Evolutionary conservation across 2,888 invertebrate genomes (phyloP), one percentile per base, ranked within the genome.

Genomic region (Tenodera sinensis): DNA sequence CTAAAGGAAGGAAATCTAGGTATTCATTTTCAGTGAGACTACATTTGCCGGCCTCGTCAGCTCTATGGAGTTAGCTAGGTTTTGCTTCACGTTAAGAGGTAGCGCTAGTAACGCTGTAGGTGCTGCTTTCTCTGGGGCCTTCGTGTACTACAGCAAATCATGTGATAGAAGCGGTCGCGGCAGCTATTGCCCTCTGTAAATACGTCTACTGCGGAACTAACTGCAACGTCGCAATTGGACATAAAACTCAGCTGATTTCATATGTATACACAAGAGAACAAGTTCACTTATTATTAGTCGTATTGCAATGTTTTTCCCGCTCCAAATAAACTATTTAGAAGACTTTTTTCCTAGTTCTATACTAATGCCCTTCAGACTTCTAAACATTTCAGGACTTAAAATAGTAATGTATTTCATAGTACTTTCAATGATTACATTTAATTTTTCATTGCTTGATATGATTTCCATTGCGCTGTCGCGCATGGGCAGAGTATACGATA

Each of bases 401-500:
- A 12, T 2, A 42, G 42, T 20, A 71, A 71, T 71, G 25, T 20
- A 4, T 71, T 71, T 71, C 8, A 42, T 71, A 6, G 34, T 54
- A 54, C 1, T 71, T 71, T 71, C 54, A 71, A 20, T 71, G 54
- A 71, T 71, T 71, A 4, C 20, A 71, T 2, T 71, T 71, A 71
- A 71, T 71, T 20, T 71, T 4, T 20, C 20, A 71, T n/a, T 71
- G 15, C 20, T 71, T 71, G 25, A 71, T 71, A 71, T 71, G 28
- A 82, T 84, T 84, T 30, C 20, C 25, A n/a, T 34, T 83, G 85
- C 85, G 87, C 34, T 87, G n/a, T 25, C 83, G 90, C 90, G 91
- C 90, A 89, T 84, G 89, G 85, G 91, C 90, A 90, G 83, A 89
- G 83, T 47, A 86, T 34, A 83, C 83, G 83, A 28, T 81, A 84